Base-by-base conservation (phyloP, 2,888 invertebrate genomes). In the Amblyjoppa proteus region DNA sequence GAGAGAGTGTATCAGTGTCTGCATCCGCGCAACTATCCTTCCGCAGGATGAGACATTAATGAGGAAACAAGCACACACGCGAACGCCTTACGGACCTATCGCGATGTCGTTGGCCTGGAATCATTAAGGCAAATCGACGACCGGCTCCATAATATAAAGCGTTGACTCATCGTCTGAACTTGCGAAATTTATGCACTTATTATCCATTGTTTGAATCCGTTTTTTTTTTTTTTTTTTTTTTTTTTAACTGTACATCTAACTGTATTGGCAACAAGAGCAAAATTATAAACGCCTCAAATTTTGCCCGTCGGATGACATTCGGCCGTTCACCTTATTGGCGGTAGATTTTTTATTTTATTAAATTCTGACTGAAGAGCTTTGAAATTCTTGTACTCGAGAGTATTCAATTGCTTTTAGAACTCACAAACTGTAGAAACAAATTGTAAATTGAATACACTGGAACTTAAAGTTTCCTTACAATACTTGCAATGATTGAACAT, bases 31-130 rank as follows among this genome's bases (percentile, higher is more conserved):
- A 85, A 81, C 87, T 71, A 71, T 71, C 78, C 78, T 76, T 58
- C 71, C 83, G 66, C 69, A 20, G 82, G 75, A 82, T 73, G 85
- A 80, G 87, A 89, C 88, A 86, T 88, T 89, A 88, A 89, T 88
- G 89, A 89, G 87, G 81, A 88, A 88, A 87, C 84, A 84, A 84
- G 84, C 84, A 76, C 58, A 82, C 77, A 64, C 81, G 64, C 56
- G 53, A 69, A 80, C 41, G 81, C 68, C 70, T 85, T 56, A 58
- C 78, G 68, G 70, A 83, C 58, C 61, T 71, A 79, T 83, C 66
- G 34, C 78, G 53, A 78, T 66, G 84, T 81, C 76, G 31, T 71
- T 81, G 70, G 79, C 70, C 76, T 76, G 81, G 64, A 85, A 88
- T 88, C 88, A 81, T 88, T 88, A 86, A 85, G 83, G 78, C 74